These are phyloP conservation scores for Chymomyza costata DNA, from an alignment of 1,140 invertebrate species.

Conservation along the genomic window DNA sequence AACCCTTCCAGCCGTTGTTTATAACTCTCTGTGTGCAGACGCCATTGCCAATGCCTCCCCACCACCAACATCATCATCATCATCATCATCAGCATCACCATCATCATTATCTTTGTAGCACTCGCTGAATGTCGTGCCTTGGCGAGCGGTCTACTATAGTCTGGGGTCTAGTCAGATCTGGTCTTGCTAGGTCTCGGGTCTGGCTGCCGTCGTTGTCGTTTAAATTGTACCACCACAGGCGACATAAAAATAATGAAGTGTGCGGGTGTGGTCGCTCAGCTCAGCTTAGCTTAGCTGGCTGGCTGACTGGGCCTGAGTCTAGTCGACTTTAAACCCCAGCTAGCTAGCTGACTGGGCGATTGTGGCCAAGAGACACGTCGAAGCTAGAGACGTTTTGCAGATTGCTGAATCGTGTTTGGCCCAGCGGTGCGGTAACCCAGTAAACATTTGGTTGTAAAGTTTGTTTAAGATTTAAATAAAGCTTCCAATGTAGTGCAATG, in stretches of 20 bases:
- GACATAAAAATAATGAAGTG: constrained; percentile 76
- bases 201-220: constrained; percentile 53
- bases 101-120: constrained; percentile 39
- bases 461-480: constrained; percentile 1
- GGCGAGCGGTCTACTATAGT: background rate
- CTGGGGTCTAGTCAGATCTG: background rate
- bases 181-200: background rate
- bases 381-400: constrained; percentile 57
- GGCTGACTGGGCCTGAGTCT: constrained; percentile 4
- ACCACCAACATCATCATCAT: constrained; percentile 10
- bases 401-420: constrained; percentile 68
- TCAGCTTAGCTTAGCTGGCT: constrained; percentile 16
- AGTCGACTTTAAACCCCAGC: constrained; percentile 15
- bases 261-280: constrained; percentile 75
- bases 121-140: constrained; percentile 16
- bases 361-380: constrained; percentile 50
- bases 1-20: constrained; percentile 44
- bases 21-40: constrained; percentile 15
- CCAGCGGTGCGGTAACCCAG: constrained; percentile 60
- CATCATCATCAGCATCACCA: background rate
- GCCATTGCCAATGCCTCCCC: constrained; percentile 5
- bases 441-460: constrained; percentile 44
- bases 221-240: constrained; percentile 74
- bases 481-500: constrained; percentile 1
- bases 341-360: constrained; percentile 59